phyloP scores from a whole-genome alignment of 2,888 invertebrate genomes.

The Drosophila planitibia region DNA sequence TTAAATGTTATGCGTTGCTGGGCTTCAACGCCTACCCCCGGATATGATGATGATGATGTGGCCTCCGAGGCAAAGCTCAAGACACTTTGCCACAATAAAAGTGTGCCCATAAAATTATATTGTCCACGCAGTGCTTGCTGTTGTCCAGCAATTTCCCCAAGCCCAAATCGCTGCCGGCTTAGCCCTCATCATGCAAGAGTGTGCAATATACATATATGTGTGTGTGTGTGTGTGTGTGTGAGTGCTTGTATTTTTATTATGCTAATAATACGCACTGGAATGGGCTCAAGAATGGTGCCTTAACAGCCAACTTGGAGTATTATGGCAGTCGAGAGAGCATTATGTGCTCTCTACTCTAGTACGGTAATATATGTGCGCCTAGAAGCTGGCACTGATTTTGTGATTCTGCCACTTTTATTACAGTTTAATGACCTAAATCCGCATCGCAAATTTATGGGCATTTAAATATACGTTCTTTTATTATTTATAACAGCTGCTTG shows the following conservation, averaged over 20 bases:
- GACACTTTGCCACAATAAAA: conserved; percentile 78
- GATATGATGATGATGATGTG: conserved; percentile 38
- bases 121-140: conserved; percentile 62
- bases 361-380: conserved; percentile 55
- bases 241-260: conserved; percentile 82
- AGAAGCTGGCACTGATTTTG: conserved; percentile 79
- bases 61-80: conserved; percentile 54
- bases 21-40: conserved; percentile 64
- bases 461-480: conserved; percentile 71
- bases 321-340: conserved; percentile 45
- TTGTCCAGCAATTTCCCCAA: conserved; percentile 46
- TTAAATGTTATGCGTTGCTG: conserved; percentile 70
- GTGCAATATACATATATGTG: neutral
- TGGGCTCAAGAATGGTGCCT: conserved; percentile 64
- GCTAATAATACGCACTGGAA: conserved; percentile 83
- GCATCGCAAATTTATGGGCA: conserved; percentile 74
- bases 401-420: conserved; percentile 59
- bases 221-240: conserved; percentile 29
- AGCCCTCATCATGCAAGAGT: conserved; percentile 39
- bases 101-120: conserved; percentile 77
- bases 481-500: conserved; percentile 75
- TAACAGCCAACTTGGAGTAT: conserved; percentile 64
- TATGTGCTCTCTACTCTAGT: conserved; percentile 22
- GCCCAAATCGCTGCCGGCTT: conserved; percentile 39
- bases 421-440: conserved; percentile 74